These are phyloP conservation scores for Spondyliosoma cantharus DNA, from an alignment of 2,797 vertebrate genomes.

Conservation along the genomic window DNA sequence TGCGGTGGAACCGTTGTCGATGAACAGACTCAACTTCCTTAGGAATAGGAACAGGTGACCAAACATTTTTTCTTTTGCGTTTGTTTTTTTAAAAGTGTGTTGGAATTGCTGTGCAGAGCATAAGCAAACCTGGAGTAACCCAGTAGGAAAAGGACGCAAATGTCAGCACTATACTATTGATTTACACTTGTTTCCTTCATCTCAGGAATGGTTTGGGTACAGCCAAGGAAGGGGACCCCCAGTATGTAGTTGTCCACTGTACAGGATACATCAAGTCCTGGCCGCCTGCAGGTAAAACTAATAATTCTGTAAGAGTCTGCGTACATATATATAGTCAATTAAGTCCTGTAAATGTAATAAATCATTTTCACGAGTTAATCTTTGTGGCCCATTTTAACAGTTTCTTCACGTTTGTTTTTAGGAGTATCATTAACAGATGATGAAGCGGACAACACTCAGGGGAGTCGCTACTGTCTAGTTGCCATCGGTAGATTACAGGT, in stretches of 20 bases:
- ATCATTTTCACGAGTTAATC: not conserved
- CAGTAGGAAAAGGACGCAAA: not conserved
- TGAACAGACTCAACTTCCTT: constrained; percentile 92
- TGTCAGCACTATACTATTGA: not conserved
- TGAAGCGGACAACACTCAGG: constrained; percentile 91
- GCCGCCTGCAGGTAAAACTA: constrained; percentile 92
- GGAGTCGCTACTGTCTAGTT: constrained; percentile 95
- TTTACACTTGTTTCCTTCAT: not conserved
- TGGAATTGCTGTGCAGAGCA: not conserved
- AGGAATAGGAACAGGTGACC: constrained; percentile 92
- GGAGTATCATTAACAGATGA: constrained; percentile 94
- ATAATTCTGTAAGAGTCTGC: not conserved
- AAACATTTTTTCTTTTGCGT: not conserved
- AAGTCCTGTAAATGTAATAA: not conserved
- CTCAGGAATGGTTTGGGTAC: constrained; percentile 91
- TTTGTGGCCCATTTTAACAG: not conserved
- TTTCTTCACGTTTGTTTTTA: constrained; percentile 65
- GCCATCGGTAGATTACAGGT: constrained; percentile 98
- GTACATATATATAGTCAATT: not conserved
- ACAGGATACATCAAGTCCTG: constrained; percentile 98
- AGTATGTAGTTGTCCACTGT: constrained; percentile 97
- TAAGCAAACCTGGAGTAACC: not conserved
- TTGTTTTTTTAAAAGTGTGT: not conserved
- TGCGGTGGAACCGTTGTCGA: constrained; percentile 88
- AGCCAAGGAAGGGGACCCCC: constrained; percentile 93